A percentile compares a stretch with the other conserved stretches of the same genome.
Conservation (phyloP, 2,113 vertebrate genomes). For the Burhinus bistriatus region DNA sequence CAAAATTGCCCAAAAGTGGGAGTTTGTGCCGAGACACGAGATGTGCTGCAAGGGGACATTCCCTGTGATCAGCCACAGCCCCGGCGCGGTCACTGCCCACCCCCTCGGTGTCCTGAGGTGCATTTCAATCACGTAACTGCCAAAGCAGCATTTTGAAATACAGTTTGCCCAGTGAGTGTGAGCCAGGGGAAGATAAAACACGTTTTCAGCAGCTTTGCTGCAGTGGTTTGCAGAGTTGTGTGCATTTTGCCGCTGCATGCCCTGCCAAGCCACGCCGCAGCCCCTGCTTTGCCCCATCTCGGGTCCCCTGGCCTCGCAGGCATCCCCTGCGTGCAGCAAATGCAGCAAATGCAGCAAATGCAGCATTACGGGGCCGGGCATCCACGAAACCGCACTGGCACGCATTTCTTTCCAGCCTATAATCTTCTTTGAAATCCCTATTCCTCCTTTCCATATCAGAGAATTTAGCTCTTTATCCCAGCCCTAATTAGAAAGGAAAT, state of each 20-base stretch:
- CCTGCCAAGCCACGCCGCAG: fast-evolving
- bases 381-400: fast-evolving
- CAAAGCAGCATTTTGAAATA: not conserved
- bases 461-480: not conserved
- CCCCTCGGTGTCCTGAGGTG: fast-evolving
- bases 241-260: not conserved
- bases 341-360: not conserved
- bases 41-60: not conserved
- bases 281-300: fast-evolving
- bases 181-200: not conserved
- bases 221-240: not conserved
- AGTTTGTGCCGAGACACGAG: not conserved
- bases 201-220: fast-evolving
- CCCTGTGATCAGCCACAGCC: not conserved
- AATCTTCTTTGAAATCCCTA: not conserved
- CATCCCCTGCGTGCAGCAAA: too few species aligned
- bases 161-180: not conserved
- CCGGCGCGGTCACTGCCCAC: too few species aligned
- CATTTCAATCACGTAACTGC: not conserved
- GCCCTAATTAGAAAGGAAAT: not conserved
- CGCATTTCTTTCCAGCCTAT: not conserved
- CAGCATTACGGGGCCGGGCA: fast-evolving
- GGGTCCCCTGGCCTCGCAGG: not conserved
- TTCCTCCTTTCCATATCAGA: not conserved
- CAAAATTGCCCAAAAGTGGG: not conserved